A percentile compares a stretch with the other conserved stretches of the same genome.
These are phyloP conservation scores for Siphonodentalium dalli DNA, from an alignment of 2,888 invertebrate species.

Conservation along the genomic window DNA sequence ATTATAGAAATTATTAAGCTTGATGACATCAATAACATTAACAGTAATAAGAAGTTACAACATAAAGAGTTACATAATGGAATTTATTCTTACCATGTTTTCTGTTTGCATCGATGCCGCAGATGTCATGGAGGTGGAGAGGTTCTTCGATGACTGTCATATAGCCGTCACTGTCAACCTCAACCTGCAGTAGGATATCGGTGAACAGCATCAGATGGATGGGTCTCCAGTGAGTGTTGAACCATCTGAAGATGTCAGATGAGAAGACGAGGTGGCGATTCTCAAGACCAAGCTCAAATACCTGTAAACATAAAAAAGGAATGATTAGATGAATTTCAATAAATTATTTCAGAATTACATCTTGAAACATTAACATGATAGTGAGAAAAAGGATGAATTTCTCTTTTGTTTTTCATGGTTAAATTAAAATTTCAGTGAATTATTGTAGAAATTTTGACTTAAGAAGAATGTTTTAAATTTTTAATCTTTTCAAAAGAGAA, in stretches of 20 bases:
- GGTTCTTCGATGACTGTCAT: conserved; percentile 51
- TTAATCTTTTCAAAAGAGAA: too few relatives aligned
- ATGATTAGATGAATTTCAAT: too few relatives aligned
- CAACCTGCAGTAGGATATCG: conserved; percentile 52
- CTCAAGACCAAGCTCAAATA: conserved; percentile 53
- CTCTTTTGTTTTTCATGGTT: too few relatives aligned
- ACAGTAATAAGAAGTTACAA: not conserved
- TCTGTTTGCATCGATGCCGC: conserved; percentile 44
- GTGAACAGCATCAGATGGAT: conserved; percentile 52
- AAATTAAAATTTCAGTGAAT: too few relatives aligned
- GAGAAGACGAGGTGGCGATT: conserved; percentile 58
- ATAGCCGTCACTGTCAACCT: conserved; percentile 39
- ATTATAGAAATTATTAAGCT: too few relatives aligned
- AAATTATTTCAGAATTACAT: too few relatives aligned
- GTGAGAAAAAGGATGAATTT: too few relatives aligned
- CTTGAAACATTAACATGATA: too few relatives aligned
- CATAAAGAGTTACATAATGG: not conserved
- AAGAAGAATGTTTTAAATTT: too few relatives aligned
- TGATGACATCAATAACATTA: too few relatives aligned
- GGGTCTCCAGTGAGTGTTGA: conserved; percentile 51
- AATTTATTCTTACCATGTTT: conserved; percentile 39
- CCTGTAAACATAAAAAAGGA: conserved; percentile 29
- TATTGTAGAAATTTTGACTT: too few relatives aligned
- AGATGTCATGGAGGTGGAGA: conserved; percentile 41
- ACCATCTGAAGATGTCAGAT: conserved; percentile 50